Conservation (phyloP, 2,888 invertebrate species). For the Pomacea canaliculata region DNA sequence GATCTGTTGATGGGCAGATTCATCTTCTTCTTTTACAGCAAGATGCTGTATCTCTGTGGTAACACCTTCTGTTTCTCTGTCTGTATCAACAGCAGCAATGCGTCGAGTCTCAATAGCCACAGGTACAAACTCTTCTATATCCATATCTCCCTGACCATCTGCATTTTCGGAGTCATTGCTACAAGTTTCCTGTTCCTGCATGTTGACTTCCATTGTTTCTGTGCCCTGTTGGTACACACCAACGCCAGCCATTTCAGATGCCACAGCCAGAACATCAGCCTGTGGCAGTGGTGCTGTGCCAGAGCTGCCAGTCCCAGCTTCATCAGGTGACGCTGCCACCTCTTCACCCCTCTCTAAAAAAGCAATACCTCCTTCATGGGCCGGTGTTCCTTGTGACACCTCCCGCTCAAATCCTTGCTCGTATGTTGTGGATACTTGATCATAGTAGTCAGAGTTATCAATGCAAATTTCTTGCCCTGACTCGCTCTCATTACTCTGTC, state of each 20-base stretch:
- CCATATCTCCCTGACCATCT: conserved; percentile 13
- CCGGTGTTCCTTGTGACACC: no score
- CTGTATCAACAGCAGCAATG: conserved; percentile 24
- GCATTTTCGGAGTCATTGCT: conserved; percentile 21
- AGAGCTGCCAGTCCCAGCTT: background rate
- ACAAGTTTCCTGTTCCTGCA: conserved; percentile 24
- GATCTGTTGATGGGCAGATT: background rate
- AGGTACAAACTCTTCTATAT: conserved; percentile 34
- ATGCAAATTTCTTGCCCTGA: no score
- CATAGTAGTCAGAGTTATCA: no score
- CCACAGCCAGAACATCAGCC: conserved; percentile 14
- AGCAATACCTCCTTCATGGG: no score
- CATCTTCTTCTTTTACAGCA: background rate
- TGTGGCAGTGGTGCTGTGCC: background rate
- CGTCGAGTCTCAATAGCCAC: conserved; percentile 34
- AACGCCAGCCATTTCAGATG: conserved; percentile 22
- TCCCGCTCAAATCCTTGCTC: no score
- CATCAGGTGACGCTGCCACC: background rate
- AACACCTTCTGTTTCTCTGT: conserved; percentile 25
- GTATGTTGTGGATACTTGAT: no score
- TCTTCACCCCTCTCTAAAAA: background rate
- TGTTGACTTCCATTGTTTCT: conserved; percentile 24
- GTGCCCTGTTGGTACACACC: conserved; percentile 6
- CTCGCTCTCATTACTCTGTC: no score
- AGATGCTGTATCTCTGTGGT: conserved; percentile 24